Base-by-base conservation (phyloP, 2,113 vertebrate genomes). In the Sapayoa aenigma region DNA sequence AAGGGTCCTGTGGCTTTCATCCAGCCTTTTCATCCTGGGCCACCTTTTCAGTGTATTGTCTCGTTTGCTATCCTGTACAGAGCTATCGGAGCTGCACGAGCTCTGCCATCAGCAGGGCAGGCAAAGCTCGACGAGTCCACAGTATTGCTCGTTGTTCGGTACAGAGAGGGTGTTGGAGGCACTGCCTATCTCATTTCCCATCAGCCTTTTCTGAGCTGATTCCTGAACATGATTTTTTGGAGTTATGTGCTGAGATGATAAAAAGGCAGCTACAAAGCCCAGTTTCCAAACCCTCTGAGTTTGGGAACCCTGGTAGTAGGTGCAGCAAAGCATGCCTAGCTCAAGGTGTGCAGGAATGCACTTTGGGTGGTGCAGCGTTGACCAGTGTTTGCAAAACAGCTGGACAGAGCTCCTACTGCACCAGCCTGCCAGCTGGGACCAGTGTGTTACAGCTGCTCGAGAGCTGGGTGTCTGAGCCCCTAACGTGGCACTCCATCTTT, bases 21-120 rank as follows among this genome's bases (percentile, higher is more conserved):
- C 50, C 33, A 69, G 84, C 79, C 73, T 94, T 93, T 93, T 92
- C 91, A 82, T 95, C 85, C 76, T 39, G 81, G 92, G 81, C 85
- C 84, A 93, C 89, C 95, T 95, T 95, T 94, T 71, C 89, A 76
- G 46, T 33, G 62, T 17, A 63, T 89, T 96, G 89, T 95, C 93
- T 94, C 59, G 1, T 63, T 37, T 9, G 10, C 72, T 20, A 13
- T 68, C 65, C 52, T 31, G 47, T 71, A 19, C 33, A 72, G 93
- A 79, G 65, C 53, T 47, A 30, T 56, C 11, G 3, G 72, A 65
- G 71, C 84, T 75, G 80, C 66, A 6, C 5, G 11, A 31, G 69
- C 87, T 87, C 49, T 83, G 89, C 89, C 74, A 56, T 60, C 65
- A 47, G 83, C 60, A n/a, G 56, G 65, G 94, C 15, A 59, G 78